phyloP scores from a whole-genome alignment of 2,113 vertebrate genomes.

The Leuciscus idus region DNA sequence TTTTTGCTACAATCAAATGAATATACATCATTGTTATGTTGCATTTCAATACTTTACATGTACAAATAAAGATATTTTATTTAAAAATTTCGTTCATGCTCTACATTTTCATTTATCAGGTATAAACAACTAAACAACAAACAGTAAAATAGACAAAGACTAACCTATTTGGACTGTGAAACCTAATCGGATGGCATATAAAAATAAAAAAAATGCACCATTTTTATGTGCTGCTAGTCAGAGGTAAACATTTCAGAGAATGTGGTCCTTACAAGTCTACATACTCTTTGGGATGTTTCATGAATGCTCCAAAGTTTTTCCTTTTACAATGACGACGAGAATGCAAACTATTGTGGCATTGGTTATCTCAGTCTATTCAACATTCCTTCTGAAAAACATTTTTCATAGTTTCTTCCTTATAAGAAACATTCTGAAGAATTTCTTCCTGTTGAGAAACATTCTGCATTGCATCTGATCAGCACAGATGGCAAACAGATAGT shows the following conservation, averaged over 20 bases:
- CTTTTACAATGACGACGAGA: neutral
- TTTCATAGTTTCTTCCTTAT: neutral
- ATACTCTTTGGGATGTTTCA: neutral
- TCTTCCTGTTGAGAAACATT: neutral
- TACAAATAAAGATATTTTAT: slow-evolving; percentile 13
- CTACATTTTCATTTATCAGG: neutral
- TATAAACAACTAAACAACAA: neutral
- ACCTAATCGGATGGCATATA: neutral
- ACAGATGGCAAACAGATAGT: neutral
- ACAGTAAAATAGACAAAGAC: neutral
- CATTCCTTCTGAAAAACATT: neutral
- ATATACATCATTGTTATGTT: neutral
- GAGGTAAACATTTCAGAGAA: neutral
- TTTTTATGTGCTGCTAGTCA: neutral
- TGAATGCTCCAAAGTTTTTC: neutral
- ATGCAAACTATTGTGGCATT: neutral
- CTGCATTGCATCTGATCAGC: neutral
- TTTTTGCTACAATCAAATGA: neutral
- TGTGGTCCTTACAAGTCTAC: neutral
- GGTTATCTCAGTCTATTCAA: neutral
- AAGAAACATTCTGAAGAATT: neutral
- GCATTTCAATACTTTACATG: neutral
- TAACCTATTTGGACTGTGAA: neutral
- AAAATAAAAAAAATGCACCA: neutral
- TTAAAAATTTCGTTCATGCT: neutral